Evolutionary conservation across 2,113 vertebrate species (phyloP).

Genomic region (Procavia capensis): DNA sequence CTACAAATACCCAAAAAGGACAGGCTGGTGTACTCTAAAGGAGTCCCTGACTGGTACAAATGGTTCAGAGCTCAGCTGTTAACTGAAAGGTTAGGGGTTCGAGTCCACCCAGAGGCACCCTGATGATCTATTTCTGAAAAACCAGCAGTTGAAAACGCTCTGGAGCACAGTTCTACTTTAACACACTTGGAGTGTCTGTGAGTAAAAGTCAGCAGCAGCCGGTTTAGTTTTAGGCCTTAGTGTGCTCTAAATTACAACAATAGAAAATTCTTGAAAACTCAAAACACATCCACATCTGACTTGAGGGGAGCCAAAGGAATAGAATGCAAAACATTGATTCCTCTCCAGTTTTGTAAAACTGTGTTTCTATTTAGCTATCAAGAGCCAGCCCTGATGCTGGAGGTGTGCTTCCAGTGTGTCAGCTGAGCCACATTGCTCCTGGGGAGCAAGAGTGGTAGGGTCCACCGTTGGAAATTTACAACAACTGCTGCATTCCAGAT

Average conservation of each 20-base stretch:
- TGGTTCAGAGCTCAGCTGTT: background rate
- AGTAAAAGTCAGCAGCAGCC: no score
- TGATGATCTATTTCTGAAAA: background rate
- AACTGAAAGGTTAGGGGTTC: background rate
- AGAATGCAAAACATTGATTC: accelerated
- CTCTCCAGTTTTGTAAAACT: background rate
- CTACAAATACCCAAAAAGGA: no score
- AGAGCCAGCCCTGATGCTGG: background rate
- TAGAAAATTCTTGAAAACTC: background rate
- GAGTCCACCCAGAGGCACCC: background rate
- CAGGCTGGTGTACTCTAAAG: accelerated
- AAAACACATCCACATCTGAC: accelerated
- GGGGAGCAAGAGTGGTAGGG: accelerated
- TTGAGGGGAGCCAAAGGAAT: no score
- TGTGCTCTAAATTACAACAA: accelerated
- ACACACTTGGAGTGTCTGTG: background rate
- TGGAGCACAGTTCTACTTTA: background rate
- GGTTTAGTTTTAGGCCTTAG: no score
- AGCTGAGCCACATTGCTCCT: accelerated
- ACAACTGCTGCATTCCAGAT: accelerated
- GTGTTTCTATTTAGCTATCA: background rate
- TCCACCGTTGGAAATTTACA: background rate
- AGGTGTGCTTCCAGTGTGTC: no score
- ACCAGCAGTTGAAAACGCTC: background rate
- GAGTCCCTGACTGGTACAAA: background rate